Evolutionary conservation across 2,888 invertebrate genomes (phyloP), one percentile per base, ranked within the genome.

Genomic region (Oscheius sp.): DNA sequence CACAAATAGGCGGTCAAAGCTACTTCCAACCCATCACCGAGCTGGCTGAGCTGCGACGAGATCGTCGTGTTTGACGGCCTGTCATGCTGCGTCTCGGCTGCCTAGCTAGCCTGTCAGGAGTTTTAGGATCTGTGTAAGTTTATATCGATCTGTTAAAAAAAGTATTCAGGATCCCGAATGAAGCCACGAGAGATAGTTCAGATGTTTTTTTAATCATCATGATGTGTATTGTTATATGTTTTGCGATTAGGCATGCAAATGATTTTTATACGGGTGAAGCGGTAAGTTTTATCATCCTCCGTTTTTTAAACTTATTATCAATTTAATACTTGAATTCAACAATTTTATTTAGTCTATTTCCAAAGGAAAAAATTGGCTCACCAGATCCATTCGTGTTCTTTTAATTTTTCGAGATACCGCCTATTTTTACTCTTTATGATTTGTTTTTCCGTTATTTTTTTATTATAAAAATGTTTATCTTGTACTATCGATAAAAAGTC

Each of bases 231-330:
- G 45, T 77, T 14, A 71, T 77, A 41, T 74, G 74, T 47, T 74
- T 77, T 47, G 76, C 76, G 9, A 41, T 77, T 24, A 69, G 76
- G 50, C 76, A 77, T 68, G 71, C 72, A 51, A 77, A 77, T 63
- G 76, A 77, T 32, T 77, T 77, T 47, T 77, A 77, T 56, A 62
- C 71, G 44, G 76, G 76, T n/a, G 74, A 74, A 73, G 66, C 76
- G 51, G 76, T 76, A 51, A 20, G 14, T 32, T 32, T 20, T 41
- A n/a, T n/a, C n/a, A n/a, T n/a, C n/a, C n/a, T 20, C 24, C 14
- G 33, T 22, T 33, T 17, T 24, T 8, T 59, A 9, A 2, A 9
- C 14, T 36, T 57, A n/a, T n/a, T n/a, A n/a, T n/a, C n/a, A n/a
- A n/a, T n/a, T n/a, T n/a, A n/a, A n/a, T n/a, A n/a, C n/a, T n/a